These are phyloP conservation scores for Drosophila funebris DNA, from an alignment of 1,140 invertebrate species.

Conservation along the genomic window DNA sequence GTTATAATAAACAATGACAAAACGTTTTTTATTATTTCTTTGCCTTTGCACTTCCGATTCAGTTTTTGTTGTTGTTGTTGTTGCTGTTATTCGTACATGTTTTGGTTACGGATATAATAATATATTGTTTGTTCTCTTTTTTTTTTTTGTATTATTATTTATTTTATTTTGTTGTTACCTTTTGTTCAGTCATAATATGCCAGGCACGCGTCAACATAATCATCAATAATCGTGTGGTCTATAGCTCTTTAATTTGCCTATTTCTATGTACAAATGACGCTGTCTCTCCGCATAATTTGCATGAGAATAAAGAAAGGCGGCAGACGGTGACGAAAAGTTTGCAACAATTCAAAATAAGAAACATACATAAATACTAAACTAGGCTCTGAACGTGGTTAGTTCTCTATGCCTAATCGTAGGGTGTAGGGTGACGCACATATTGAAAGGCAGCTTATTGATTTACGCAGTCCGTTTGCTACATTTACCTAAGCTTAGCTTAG, in stretches of 20 bases:
- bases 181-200: conserved; percentile 41
- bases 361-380: conserved; percentile 9
- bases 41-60: conserved; percentile 70
- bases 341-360: conserved; percentile 1
- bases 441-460: neutral
- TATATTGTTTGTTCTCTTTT: conserved; percentile 29
- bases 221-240: conserved; percentile 33
- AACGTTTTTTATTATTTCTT: conserved; percentile 44
- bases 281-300: conserved; percentile 40
- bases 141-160: conserved; percentile 19
- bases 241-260: conserved; percentile 27
- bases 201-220: conserved; percentile 64
- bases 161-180: conserved; percentile 9
- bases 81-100: conserved; percentile 20
- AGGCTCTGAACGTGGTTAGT: conserved; percentile 1
- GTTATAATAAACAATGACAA: conserved; percentile 69
- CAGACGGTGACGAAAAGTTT: conserved; percentile 22
- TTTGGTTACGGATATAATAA: conserved; percentile 33
- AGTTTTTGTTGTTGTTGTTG: conserved; percentile 11
- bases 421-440: neutral
- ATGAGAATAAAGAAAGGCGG: conserved; percentile 43
- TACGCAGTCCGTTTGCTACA: neutral
- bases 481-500: neutral
- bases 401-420: conserved; percentile 1
- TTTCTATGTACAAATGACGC: conserved; percentile 33